These are phyloP conservation scores for Brachionus calyciflorus DNA, from an alignment of 1,140 invertebrate genomes.

Conservation along the genomic window DNA sequence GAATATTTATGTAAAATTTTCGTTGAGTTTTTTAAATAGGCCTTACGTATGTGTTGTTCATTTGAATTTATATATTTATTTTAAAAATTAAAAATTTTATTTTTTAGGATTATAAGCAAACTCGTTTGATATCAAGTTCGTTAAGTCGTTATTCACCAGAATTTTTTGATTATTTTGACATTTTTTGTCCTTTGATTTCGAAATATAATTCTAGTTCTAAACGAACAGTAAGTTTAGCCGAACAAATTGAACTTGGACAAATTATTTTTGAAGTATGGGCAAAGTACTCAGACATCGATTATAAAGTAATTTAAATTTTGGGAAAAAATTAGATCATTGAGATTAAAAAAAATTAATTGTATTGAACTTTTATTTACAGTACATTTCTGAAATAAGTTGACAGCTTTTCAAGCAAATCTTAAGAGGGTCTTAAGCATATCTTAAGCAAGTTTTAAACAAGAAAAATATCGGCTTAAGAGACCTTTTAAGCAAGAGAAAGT, in stretches of 20 bases:
- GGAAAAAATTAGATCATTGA: conserved; percentile 47
- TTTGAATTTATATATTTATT: no score
- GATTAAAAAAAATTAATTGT: no score
- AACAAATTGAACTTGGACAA: conserved; percentile 34
- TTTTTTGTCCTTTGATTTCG: conserved; percentile 10
- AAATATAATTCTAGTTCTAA: conserved; percentile 7
- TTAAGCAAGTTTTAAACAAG: no score
- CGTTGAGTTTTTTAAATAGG: conserved; percentile 13
- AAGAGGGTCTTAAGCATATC: no score
- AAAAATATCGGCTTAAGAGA: no score
- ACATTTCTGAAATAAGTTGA: no score
- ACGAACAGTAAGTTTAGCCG: conserved; percentile 20
- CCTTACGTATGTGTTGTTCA: no score
- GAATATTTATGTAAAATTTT: conserved; percentile 37
- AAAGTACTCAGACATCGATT: conserved; percentile 22
- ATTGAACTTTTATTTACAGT: no score
- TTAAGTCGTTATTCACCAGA: not conserved
- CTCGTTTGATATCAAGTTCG: not conserved
- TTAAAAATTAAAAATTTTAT: no score
- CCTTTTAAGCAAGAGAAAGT: no score
- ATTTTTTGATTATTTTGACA: conserved; percentile 45
- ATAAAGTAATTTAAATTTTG: conserved; percentile 49
- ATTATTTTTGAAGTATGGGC: conserved; percentile 31
- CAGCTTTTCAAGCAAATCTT: no score
- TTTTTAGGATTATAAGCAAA: conserved; percentile 17